These are phyloP conservation scores for Diachasma alloeum DNA, from an alignment of 1,140 invertebrate genomes.

Conservation along the genomic window DNA sequence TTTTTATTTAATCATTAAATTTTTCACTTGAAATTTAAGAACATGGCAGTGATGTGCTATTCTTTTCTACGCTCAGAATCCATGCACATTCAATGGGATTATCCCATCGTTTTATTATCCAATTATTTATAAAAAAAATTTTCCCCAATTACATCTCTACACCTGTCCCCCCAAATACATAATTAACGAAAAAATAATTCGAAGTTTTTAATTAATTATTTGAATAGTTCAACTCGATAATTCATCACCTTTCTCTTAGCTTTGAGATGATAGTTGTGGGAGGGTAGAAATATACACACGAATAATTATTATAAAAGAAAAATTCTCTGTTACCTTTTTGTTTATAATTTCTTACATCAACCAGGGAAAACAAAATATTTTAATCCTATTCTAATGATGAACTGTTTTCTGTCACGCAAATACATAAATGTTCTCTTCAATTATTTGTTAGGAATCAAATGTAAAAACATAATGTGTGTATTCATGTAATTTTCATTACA, in stretches of 20 bases:
- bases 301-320: conserved; percentile 49
- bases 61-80: conserved; percentile 15
- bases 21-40: neutral
- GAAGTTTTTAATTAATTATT: neutral
- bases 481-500: neutral
- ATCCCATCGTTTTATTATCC: conserved; percentile 1
- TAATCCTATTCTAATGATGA: conserved; percentile 31
- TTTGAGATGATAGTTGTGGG: neutral
- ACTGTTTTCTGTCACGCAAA: conserved; percentile 25
- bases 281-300: conserved; percentile 41
- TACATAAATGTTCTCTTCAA: neutral
- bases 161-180: neutral
- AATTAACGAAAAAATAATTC: neutral
- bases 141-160: neutral
- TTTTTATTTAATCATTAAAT: neutral
- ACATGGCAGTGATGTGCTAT: conserved; percentile 35
- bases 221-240: neutral
- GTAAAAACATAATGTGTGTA: neutral
- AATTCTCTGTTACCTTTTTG: conserved; percentile 45
- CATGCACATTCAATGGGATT: neutral
- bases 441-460: neutral
- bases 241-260: neutral
- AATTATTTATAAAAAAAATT: conserved; percentile 3
- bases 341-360: conserved; percentile 50
- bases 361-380: conserved; percentile 37